Evolutionary conservation across 1,140 invertebrate species (phyloP), one percentile per base, ranked within the genome.

Genomic region (Heliothis subflexa): DNA sequence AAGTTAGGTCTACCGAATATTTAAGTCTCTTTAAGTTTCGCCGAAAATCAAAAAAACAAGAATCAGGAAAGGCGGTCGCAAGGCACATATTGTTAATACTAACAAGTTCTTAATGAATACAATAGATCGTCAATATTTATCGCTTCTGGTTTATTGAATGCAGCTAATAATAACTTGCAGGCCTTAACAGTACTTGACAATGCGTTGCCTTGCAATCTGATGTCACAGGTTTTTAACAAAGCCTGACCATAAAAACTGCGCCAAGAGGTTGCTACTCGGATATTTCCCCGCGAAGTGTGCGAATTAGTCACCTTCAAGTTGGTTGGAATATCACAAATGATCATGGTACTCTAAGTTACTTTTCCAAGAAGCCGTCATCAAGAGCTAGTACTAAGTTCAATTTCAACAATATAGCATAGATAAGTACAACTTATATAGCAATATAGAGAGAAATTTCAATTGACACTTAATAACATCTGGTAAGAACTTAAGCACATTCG

Each of bases 241-340:
- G 40, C 40, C 33, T 45, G 33, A 9, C n/a, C 45, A 33, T 11
- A 64, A 64, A 64, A 64, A 64, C n/a, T 21, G 40, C 61, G 45
- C n/a, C 61, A 66, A 25, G n/a, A 70, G 50, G 12, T 70, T 52
- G 50, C 16, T 68, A 18, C 28, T 25, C 3, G 18, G 18, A 70
- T 50, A 52, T 52, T 49, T 50, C 50, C 28, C 47, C 18, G 16
- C 52, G 66, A 28, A 70, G 9, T 70, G 50, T 28, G 25, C 45
- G 47, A 9, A 70, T 70, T 70, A 70, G 45, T 70, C 66, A 70
- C 33, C 33, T 40, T 70, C 66, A 9, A 14, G 21, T 52, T 28
- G 40, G 28, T 40, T 7, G 33, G 33, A 40, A 40, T 40, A 40
- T 40, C 25, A 40, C 14, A 13, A 21, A 10, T 70, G 47, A 68